Conservation (phyloP, 2,797 vertebrate genomes). For the Catharus ustulatus region DNA sequence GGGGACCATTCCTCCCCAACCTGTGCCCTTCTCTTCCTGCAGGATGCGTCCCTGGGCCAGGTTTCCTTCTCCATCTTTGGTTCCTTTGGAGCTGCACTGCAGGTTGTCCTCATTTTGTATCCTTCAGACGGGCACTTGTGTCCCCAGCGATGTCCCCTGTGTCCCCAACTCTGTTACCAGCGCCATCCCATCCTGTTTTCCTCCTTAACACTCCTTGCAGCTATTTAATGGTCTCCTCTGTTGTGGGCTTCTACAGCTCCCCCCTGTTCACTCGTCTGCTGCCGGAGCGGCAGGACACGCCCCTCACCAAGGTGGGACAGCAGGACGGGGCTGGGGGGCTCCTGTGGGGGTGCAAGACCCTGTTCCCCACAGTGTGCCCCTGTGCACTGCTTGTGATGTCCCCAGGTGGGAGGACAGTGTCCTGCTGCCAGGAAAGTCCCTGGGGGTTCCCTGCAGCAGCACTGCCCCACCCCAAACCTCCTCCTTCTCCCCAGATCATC, state of each 20-base stretch:
- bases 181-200: neutral
- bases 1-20: accelerated
- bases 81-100: conserved; percentile 91
- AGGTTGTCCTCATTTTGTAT: conserved; percentile 98
- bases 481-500: conserved; percentile 84
- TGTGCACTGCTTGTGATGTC: neutral
- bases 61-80: conserved; percentile 96
- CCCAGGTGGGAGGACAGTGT: accelerated
- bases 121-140: conserved; percentile 66
- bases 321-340: neutral
- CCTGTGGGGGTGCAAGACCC: neutral
- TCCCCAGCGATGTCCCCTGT: neutral
- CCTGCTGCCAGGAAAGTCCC: neutral
- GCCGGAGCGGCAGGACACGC: conserved; percentile 88
- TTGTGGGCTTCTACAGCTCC: conserved; percentile 96
- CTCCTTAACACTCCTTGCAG: conserved; percentile 76
- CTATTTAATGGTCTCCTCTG: conserved; percentile 94
- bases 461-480: neutral
- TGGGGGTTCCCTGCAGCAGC: neutral
- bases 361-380: accelerated
- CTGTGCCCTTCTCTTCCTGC: neutral
- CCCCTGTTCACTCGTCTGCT: conserved; percentile 88
- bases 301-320: conserved; percentile 89
- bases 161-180: neutral
- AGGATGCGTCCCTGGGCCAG: conserved; percentile 90